Percentiles rank a stretch among this genome's conserved stretches.
Conservation (phyloP, 2,797 vertebrate species). For the Sebastes alutus region DNA sequence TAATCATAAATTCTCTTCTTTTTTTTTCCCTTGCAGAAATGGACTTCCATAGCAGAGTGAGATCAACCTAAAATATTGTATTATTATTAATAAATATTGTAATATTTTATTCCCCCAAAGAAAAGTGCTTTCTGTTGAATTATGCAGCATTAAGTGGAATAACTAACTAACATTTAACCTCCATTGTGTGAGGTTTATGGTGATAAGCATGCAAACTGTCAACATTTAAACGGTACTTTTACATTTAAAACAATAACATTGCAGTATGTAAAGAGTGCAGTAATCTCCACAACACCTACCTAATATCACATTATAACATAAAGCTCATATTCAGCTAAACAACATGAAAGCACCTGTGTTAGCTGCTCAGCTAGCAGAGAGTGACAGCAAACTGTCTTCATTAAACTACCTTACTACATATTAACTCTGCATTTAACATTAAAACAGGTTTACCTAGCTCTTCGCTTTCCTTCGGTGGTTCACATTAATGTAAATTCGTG, state of each 20-base stretch:
- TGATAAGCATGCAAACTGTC: not conserved
- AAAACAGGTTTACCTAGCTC: not conserved
- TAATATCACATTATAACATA: not conserved
- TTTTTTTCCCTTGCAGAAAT: too few species aligned
- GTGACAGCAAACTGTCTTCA: not conserved
- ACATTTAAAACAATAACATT: not conserved
- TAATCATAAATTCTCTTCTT: too few species aligned
- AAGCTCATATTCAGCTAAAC: not conserved
- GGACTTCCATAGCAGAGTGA: not conserved
- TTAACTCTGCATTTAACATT: not conserved
- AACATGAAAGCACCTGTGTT: not conserved
- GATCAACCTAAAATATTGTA: too few species aligned
- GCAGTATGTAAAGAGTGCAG: not conserved
- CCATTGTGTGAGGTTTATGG: rapidly evolving
- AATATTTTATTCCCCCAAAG: too few species aligned
- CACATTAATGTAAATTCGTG: not conserved
- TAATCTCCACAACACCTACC: not conserved
- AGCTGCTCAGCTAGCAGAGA: slow-evolving; percentile 11
- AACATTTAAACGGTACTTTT: not conserved
- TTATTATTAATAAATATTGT: too few species aligned
- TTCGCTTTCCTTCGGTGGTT: not conserved
- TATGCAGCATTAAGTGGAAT: too few species aligned
- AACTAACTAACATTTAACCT: not conserved
- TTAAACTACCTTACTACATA: not conserved
- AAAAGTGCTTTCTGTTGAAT: too few species aligned